A percentile compares a stretch with the other conserved stretches of the same genome.
Evolutionary conservation across 2,113 vertebrate species (phyloP).

Genomic region (Progne subis): DNA sequence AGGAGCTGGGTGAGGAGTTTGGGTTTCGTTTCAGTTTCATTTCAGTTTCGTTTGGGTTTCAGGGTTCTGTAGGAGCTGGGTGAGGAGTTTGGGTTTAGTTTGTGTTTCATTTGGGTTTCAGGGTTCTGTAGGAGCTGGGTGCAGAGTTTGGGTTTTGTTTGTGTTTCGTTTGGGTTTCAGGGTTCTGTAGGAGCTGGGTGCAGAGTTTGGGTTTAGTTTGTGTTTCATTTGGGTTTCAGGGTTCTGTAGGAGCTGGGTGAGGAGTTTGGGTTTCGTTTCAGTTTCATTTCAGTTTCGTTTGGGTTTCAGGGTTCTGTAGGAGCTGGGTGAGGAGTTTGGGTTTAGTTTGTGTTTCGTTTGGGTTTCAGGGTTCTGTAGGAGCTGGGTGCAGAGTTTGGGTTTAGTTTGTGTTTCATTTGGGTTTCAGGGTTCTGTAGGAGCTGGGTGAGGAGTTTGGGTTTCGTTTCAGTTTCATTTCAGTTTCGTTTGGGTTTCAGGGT

Average conservation of each 20-base stretch:
- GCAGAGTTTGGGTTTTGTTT: too few species aligned
- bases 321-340: not conserved
- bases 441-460: not conserved
- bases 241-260: not conserved
- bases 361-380: too few species aligned
- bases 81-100: not conserved
- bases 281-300: not conserved
- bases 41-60: not conserved
- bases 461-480: too few species aligned
- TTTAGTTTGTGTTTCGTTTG: too few species aligned
- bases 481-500: fast-evolving
- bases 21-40: not conserved
- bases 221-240: fast-evolving
- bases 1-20: not conserved
- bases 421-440: fast-evolving
- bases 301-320: not conserved
- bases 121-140: not conserved
- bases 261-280: not conserved
- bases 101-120: fast-evolving
- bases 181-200: not conserved
- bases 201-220: not conserved
- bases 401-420: not conserved
- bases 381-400: too few species aligned
- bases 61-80: not conserved
- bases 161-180: too few species aligned